phyloP scores from a whole-genome alignment of 2,113 vertebrate genomes.

The Bettongia penicillata region DNA sequence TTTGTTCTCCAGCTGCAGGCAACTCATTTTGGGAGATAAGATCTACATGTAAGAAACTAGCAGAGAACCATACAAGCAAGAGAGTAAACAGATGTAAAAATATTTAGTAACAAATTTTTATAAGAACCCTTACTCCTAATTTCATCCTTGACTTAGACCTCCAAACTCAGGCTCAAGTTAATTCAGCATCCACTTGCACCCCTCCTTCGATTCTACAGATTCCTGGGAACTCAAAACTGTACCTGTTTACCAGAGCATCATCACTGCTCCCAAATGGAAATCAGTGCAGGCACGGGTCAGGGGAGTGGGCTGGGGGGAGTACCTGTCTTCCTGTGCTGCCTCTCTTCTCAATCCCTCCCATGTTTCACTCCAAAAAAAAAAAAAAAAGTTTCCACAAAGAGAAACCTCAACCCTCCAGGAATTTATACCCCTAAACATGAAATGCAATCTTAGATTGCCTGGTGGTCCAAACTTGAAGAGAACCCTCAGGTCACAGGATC shows the following conservation, averaged over 20 bases:
- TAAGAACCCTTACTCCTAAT: not conserved
- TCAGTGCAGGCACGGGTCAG: not conserved
- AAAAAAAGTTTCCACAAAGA: not conserved
- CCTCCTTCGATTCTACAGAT: not conserved
- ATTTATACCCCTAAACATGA: not conserved
- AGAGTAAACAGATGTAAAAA: not conserved
- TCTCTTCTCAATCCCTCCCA: not conserved
- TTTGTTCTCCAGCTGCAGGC: not conserved
- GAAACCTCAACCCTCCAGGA: not conserved
- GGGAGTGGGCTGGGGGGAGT: too few species aligned
- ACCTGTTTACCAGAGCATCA: not conserved
- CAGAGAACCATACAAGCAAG: not conserved
- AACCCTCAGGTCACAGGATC: not conserved
- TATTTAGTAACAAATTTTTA: not conserved
- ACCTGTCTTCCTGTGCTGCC: too few species aligned
- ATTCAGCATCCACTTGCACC: not conserved
- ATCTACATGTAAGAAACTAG: not conserved
- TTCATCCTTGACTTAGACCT: not conserved
- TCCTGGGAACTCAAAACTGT: not conserved
- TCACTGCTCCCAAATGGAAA: not conserved
- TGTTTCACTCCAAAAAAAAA: not conserved
- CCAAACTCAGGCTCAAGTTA: not conserved
- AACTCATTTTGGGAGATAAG: not conserved
- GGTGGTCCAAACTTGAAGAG: not conserved
- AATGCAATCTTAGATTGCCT: not conserved